These are phyloP conservation scores for Gymnobelideus leadbeateri DNA, from an alignment of 2,113 vertebrate species.

Conservation along the genomic window DNA sequence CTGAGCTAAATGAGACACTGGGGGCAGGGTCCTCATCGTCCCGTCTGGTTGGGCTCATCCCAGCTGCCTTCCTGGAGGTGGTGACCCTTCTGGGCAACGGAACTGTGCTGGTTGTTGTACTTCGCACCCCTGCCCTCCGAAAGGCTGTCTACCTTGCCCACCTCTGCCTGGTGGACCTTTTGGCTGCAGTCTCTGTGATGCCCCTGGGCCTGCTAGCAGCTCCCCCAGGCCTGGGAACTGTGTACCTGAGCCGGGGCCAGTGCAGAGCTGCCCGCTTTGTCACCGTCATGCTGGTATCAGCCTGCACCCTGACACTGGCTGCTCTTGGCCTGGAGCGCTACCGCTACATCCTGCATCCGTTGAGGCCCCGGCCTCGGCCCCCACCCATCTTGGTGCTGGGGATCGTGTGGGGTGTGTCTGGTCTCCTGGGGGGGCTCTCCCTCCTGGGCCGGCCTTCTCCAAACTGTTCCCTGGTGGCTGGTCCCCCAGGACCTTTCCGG, in stretches of 20 bases:
- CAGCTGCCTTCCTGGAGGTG: constrained; percentile 91
- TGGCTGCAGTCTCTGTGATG: constrained; percentile 94
- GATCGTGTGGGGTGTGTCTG: constrained; percentile 87
- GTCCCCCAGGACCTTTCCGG: constrained; percentile 89
- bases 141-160: constrained; percentile 94
- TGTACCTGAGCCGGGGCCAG: constrained; percentile 88
- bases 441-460: constrained; percentile 84
- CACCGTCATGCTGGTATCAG: constrained; percentile 90
- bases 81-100: constrained; percentile 91
- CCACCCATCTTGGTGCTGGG: constrained; percentile 87
- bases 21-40: constrained; percentile 76
- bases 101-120: constrained; percentile 89
- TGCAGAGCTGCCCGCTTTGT: constrained; percentile 92
- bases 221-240: constrained; percentile 88
- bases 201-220: constrained; percentile 92
- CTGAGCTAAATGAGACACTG: constrained; percentile 75
- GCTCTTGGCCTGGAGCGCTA: constrained; percentile 94
- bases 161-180: constrained; percentile 92
- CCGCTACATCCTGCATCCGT: constrained; percentile 94
- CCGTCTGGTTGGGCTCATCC: constrained; percentile 83
- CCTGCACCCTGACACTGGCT: constrained; percentile 93
- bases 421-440: constrained; percentile 87
- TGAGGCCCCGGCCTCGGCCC: constrained; percentile 94
- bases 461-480: constrained; percentile 88
- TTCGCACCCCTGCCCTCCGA: constrained; percentile 91